Evolutionary conservation across 2,888 invertebrate species (phyloP).

Genomic region (Phyllotreta cruciferae): DNA sequence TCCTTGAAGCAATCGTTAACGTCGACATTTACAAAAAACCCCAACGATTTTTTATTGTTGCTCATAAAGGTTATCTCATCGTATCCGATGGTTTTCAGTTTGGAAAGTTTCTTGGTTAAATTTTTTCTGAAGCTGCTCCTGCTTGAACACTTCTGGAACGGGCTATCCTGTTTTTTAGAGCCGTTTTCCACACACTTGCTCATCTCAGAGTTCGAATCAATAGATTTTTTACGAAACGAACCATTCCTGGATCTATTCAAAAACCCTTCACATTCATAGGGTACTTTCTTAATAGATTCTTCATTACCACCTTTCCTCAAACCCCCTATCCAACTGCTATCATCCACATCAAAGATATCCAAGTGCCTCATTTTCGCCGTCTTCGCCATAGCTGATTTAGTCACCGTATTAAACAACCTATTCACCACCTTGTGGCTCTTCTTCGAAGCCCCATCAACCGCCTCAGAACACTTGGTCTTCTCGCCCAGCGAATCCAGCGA

Average conservation of each 20-base stretch:
- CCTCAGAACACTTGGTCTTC: slow-evolving; percentile 42
- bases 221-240: slow-evolving; percentile 31
- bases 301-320: slow-evolving; percentile 43
- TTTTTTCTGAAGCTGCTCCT: slow-evolving; percentile 65
- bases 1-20: slow-evolving; percentile 50
- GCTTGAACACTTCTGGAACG: slow-evolving; percentile 24
- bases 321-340: slow-evolving; percentile 48
- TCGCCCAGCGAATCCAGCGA: slow-evolving; percentile 64
- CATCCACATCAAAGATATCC: slow-evolving; percentile 60
- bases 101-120: slow-evolving; percentile 57
- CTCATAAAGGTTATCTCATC: slow-evolving; percentile 47
- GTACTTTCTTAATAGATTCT: slow-evolving; percentile 27
- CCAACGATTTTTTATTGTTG: slow-evolving; percentile 44
- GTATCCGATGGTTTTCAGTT: slow-evolving; percentile 45
- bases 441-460: slow-evolving; percentile 46
- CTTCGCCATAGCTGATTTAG: slow-evolving; percentile 68
- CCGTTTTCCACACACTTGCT: slow-evolving; percentile 32
- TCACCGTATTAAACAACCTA: slow-evolving; percentile 65
- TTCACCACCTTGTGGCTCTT: slow-evolving; percentile 56
- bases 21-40: slow-evolving; percentile 45
- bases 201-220: slow-evolving; percentile 38
- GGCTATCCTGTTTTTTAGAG: slow-evolving; percentile 29
- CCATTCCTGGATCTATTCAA: slow-evolving; percentile 35
- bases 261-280: slow-evolving; percentile 18
- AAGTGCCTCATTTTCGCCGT: slow-evolving; percentile 67